A percentile compares a stretch with the other conserved stretches of the same genome.
phyloP scores from a whole-genome alignment of 37 sponge, comb jelly and placozoan genomes.

The Chondrosia reniformis region DNA sequence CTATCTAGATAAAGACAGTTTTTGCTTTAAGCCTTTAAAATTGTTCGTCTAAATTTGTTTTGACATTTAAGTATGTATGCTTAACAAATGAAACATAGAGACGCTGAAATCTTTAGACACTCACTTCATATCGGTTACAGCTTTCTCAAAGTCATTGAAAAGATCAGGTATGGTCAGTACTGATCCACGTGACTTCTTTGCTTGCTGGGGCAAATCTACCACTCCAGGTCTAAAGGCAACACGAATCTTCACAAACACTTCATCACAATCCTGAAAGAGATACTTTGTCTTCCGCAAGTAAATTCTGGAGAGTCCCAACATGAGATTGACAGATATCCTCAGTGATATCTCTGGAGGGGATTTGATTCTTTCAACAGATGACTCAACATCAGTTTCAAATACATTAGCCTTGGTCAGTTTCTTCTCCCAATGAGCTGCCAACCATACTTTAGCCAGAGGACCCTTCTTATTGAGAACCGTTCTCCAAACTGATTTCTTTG shows the following conservation, averaged over 20 bases:
- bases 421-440: constrained; percentile 99
- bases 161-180: constrained; percentile 91
- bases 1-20: too few species aligned
- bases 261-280: constrained; percentile 89
- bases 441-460: constrained; percentile 95
- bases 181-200: constrained; percentile 55
- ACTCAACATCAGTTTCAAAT: constrained; percentile 88
- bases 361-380: constrained; percentile 85
- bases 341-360: constrained; percentile 86
- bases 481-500: too few species aligned
- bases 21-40: too few species aligned
- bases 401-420: constrained; percentile 98
- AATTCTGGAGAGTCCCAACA: constrained; percentile 96
- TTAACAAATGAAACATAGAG: too few species aligned
- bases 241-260: constrained; percentile 92
- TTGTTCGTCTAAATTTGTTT: too few species aligned
- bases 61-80: too few species aligned
- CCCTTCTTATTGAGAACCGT: constrained; percentile 96
- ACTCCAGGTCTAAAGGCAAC: constrained; percentile 96
- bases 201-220: constrained; percentile 84
- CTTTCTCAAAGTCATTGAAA: constrained; percentile 88
- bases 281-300: constrained; percentile 93
- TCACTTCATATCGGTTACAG: constrained; percentile 75
- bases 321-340: constrained; percentile 88
- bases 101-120: too few species aligned